Evolutionary conservation across 2,888 invertebrate genomes (phyloP).

Genomic region (Diarsia dahlii): DNA sequence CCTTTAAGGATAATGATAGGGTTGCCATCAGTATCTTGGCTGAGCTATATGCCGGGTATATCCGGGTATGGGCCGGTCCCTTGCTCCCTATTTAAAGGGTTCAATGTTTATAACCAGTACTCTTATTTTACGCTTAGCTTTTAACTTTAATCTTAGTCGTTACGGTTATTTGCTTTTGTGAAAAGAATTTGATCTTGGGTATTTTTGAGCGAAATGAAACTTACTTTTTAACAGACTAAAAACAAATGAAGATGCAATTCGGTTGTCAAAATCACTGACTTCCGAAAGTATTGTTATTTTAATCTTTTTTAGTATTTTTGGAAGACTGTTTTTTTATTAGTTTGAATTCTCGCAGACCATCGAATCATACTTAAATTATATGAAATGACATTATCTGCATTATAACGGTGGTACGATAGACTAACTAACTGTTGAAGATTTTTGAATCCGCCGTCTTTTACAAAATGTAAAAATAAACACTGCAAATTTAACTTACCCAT

Average conservation of each 20-base stretch:
- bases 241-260: too few species aligned
- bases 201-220: not conserved
- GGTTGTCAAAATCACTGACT: too few species aligned
- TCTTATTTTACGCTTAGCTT: constrained; percentile 61
- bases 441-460: not conserved
- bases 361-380: not conserved
- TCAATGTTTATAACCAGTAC: constrained; percentile 65
- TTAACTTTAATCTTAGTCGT: constrained; percentile 56
- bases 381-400: not conserved
- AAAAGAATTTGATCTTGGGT: constrained; percentile 3
- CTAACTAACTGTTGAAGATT: too few species aligned
- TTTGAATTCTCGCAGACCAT: not conserved
- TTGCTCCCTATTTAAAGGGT: constrained; percentile 68
- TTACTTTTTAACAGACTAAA: not conserved
- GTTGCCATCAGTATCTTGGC: constrained; percentile 54
- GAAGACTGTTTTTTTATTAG: too few species aligned
- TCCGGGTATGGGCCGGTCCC: constrained; percentile 64
- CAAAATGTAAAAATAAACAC: not conserved
- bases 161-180: constrained; percentile 44
- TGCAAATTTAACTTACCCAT: not conserved
- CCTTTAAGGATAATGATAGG: constrained; percentile 63
- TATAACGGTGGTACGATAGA: not conserved
- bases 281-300: too few species aligned
- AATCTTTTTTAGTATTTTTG: too few species aligned
- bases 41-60: constrained; percentile 48